Evolutionary conservation across 2,888 invertebrate species (phyloP).

Genomic region (Drosophila subsilvestris): DNA sequence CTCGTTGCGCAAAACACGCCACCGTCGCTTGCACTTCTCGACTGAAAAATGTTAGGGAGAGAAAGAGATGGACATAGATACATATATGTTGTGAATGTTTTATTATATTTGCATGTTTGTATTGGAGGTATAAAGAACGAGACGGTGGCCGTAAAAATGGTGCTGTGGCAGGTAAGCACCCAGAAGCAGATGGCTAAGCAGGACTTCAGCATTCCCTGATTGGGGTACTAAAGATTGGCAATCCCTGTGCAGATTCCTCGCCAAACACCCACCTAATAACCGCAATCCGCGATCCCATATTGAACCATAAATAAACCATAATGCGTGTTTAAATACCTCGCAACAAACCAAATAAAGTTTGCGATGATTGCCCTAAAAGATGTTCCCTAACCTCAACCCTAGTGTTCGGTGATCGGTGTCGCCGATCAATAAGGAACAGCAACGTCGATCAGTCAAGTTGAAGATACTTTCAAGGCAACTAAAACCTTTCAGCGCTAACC

Average conservation of each 20-base stretch:
- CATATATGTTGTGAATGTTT: not conserved
- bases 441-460: not conserved
- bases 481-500: not conserved
- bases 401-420: too few relatives aligned
- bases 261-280: not conserved
- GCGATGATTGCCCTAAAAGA: not conserved
- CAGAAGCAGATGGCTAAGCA: not conserved
- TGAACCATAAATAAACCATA: not conserved
- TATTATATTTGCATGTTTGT: conserved; percentile 11
- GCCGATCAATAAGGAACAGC: not conserved
- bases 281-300: not conserved
- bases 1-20: conserved; percentile 75
- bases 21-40: conserved; percentile 75
- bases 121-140: not conserved
- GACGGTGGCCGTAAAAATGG: not conserved
- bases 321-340: not conserved
- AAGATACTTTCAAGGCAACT: not conserved
- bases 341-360: not conserved
- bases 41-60: conserved; percentile 53
- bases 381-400: too few relatives aligned
- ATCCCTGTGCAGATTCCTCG: not conserved
- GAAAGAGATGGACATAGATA: conserved; percentile 8
- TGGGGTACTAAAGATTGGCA: not conserved
- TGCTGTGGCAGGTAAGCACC: not conserved
- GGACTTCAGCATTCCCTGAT: not conserved